Percentiles rank a stretch among this genome's conserved stretches.
Conservation (phyloP, 2,113 vertebrate genomes). For the Periophthalmus modestus region DNA sequence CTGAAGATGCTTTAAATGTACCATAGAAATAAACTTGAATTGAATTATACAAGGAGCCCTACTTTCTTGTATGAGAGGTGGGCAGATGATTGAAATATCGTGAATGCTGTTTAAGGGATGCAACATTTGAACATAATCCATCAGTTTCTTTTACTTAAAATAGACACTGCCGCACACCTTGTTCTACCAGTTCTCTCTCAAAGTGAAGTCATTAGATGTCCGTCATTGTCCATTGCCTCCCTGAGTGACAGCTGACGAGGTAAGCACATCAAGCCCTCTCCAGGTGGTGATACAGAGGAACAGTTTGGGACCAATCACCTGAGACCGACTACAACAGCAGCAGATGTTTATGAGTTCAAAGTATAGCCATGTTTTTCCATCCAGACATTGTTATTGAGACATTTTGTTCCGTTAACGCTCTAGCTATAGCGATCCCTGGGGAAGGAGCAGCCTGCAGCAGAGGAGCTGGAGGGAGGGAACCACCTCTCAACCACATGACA, state of each 20-base stretch:
- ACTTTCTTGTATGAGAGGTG: too few relatives aligned
- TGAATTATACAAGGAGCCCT: too few relatives aligned
- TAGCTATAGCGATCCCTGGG: slow-evolving; percentile 41
- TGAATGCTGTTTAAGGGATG: too few relatives aligned
- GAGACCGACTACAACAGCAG: slow-evolving; percentile 56
- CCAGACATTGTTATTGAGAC: slow-evolving; percentile 67
- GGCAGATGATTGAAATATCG: too few relatives aligned
- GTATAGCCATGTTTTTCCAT: slow-evolving; percentile 48
- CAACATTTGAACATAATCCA: neutral
- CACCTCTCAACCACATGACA: slow-evolving; percentile 48
- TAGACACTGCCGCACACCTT: neutral
- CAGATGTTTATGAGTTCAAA: slow-evolving; percentile 49
- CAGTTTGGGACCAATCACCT: slow-evolving; percentile 58
- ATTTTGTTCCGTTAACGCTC: slow-evolving; percentile 66
- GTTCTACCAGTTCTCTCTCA: slow-evolving; percentile 7
- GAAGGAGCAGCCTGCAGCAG: slow-evolving; percentile 51
- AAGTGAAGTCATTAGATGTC: slow-evolving; percentile 1
- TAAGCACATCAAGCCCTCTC: slow-evolving; percentile 54
- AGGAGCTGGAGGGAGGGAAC: slow-evolving; percentile 42
- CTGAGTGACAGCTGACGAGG: slow-evolving; percentile 61
- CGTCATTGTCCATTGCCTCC: slow-evolving; percentile 8
- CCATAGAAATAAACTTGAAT: too few relatives aligned
- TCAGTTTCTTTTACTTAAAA: neutral
- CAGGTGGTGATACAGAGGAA: slow-evolving; percentile 59
- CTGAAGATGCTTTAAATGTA: too few relatives aligned